A percentile compares a stretch with the other conserved stretches of the same genome.
Evolutionary conservation across 2,888 invertebrate genomes (phyloP).

Genomic region (Tipula lateralis): DNA sequence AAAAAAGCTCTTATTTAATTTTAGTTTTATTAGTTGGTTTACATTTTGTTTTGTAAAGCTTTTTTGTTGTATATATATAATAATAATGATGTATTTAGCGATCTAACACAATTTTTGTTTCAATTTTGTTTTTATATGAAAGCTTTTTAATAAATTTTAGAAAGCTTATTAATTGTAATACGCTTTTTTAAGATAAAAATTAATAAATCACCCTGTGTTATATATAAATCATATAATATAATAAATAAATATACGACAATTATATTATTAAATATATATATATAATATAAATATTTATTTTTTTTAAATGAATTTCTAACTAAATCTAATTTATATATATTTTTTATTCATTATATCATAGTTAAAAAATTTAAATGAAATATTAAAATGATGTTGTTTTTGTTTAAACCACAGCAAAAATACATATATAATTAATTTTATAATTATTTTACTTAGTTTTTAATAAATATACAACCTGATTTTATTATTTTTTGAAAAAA

Average conservation of each 20-base stretch:
- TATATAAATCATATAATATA: neutral
- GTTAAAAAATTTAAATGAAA: neutral
- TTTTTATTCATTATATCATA: neutral
- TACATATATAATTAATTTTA: neutral
- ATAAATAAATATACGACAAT: slow-evolving; percentile 20
- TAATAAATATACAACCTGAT: slow-evolving; percentile 7
- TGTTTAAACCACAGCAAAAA: neutral
- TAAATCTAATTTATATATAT: neutral
- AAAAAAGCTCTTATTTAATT: neutral
- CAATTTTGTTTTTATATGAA: neutral
- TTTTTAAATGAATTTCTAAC: neutral
- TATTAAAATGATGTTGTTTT: neutral
- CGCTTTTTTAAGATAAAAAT: neutral
- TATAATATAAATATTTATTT: neutral
- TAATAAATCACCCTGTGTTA: slow-evolving; percentile 12
- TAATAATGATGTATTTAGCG: neutral
- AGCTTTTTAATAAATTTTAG: slow-evolving; percentile 13
- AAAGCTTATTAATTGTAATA: neutral
- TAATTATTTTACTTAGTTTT: neutral
- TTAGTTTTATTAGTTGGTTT: neutral
- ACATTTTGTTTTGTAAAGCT: neutral
- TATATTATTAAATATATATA: neutral
- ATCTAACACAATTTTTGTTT: neutral
- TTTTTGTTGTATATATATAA: neutral
- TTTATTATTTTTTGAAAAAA: neutral